Percentiles rank a stretch among this genome's conserved stretches.
phyloP scores from a whole-genome alignment of 2,888 invertebrate genomes.

The Synergus itoensis region DNA sequence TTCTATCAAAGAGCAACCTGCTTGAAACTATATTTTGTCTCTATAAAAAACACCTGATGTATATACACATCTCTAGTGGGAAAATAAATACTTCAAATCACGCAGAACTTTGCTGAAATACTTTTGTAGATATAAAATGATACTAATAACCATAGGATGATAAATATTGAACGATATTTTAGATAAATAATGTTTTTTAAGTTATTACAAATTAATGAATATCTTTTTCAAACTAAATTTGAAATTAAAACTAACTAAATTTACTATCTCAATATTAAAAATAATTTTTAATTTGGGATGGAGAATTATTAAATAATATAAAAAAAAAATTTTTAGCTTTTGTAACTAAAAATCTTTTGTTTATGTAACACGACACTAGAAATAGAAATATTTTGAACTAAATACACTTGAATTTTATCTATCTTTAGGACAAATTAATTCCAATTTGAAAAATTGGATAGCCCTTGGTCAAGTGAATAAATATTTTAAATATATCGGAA shows the following conservation, averaged over 20 bases:
- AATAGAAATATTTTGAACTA: not conserved
- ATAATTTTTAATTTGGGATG: not conserved
- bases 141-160: not conserved
- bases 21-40: slow-evolving; percentile 46
- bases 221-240: not conserved
- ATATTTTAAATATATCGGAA: too few species aligned
- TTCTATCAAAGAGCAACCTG: not conserved
- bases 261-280: not conserved
- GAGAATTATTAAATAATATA: not conserved
- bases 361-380: not conserved
- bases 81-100: not conserved
- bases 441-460: too few species aligned
- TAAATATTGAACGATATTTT: not conserved
- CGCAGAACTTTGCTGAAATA: not conserved
- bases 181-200: not conserved
- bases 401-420: not conserved
- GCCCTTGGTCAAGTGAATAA: too few species aligned
- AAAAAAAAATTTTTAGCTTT: not conserved
- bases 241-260: not conserved
- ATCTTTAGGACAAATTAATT: not conserved
- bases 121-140: not conserved
- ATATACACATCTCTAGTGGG: slow-evolving; percentile 56
- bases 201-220: not conserved
- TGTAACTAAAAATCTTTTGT: not conserved
- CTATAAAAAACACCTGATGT: slow-evolving; percentile 66